Percentiles rank a stretch among this genome's conserved stretches.
phyloP scores from a whole-genome alignment of 2,888 invertebrate species.

The Xylota segnis region DNA sequence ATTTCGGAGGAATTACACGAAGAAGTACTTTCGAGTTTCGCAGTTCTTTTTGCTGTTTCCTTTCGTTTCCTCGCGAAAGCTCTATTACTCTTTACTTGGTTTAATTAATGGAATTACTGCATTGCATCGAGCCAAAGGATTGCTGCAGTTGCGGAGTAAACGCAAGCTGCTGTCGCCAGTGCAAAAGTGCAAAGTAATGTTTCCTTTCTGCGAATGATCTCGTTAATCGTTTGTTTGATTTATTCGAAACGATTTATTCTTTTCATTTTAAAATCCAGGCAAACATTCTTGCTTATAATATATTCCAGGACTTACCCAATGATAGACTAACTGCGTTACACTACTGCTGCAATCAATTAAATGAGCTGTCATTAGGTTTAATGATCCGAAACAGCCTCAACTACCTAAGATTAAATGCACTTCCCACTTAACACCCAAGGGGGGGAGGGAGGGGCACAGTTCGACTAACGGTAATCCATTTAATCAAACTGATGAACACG shows the following conservation, averaged over 20 bases:
- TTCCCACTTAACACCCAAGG: slow-evolving; percentile 15
- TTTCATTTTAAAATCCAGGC: not conserved
- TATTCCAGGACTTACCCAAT: not conserved
- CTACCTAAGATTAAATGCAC: slow-evolving; percentile 32
- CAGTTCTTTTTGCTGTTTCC: not conserved
- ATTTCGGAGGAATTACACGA: slow-evolving; percentile 31
- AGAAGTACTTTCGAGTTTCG: not conserved
- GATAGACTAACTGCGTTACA: not conserved
- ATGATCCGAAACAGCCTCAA: slow-evolving; percentile 30
- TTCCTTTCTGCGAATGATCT: slow-evolving; percentile 27
- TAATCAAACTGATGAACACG: slow-evolving; percentile 47
- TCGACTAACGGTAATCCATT: slow-evolving; percentile 10
- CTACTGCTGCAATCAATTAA: slow-evolving; percentile 7
- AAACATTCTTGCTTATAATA: not conserved
- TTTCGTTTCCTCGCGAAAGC: not conserved
- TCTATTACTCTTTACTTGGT: slow-evolving; percentile 30
- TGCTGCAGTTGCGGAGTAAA: not conserved
- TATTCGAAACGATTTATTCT: not conserved
- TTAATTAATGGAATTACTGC: slow-evolving; percentile 59
- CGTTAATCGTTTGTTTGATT: not conserved
- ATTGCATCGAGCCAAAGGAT: slow-evolving; percentile 29
- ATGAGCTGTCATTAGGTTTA: slow-evolving; percentile 20
- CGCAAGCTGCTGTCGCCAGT: slow-evolving; percentile 37
- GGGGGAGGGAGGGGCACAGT: not conserved
- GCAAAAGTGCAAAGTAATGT: slow-evolving; percentile 60